Percentiles rank a stretch among this genome's conserved stretches.
phyloP scores from a whole-genome alignment of 2,113 vertebrate species.

The Recurvirostra avosetta region DNA sequence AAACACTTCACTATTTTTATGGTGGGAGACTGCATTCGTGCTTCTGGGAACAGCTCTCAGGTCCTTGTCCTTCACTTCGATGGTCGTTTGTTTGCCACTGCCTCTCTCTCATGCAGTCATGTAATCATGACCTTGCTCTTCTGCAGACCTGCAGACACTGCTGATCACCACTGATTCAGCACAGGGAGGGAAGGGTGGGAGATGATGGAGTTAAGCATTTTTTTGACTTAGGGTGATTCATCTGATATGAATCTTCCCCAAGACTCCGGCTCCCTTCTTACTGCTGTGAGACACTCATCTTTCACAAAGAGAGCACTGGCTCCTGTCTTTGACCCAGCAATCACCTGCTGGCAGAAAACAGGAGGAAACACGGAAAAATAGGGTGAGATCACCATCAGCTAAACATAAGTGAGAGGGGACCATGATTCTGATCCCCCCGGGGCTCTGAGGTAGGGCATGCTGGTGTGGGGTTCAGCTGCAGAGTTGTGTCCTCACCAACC shows the following conservation, averaged over 20 bases:
- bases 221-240: neutral
- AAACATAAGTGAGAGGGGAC: neutral
- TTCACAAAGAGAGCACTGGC: neutral
- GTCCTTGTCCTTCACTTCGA: neutral
- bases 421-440: accelerated
- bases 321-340: neutral
- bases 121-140: neutral
- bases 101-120: neutral
- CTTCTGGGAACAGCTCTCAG: neutral
- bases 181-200: neutral
- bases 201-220: neutral
- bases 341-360: neutral
- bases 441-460: neutral
- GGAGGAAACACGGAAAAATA: neutral
- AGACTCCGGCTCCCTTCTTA: neutral
- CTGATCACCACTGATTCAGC: neutral
- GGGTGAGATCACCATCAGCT: neutral
- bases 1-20: neutral
- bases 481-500: neutral
- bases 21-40: neutral
- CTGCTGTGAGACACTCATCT: neutral
- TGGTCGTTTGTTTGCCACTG: neutral
- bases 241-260: neutral
- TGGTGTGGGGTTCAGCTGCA: neutral
- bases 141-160: neutral